Evolutionary conservation across 2,797 vertebrate genomes (phyloP), one percentile per base, ranked within the genome.

Genomic region (Argentina silus): DNA sequence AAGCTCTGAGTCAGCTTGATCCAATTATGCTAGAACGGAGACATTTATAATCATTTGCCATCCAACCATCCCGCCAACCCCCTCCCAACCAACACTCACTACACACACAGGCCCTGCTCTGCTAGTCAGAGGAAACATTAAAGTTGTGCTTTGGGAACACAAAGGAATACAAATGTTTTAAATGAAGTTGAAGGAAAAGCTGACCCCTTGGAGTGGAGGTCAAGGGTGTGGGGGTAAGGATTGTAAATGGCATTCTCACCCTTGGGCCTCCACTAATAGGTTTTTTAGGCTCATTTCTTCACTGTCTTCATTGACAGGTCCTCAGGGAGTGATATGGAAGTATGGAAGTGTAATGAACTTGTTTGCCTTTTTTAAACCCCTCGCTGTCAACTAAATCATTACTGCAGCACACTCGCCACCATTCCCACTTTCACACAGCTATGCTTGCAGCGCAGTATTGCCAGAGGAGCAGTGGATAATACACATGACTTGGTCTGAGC

Each of bases 331-430:
- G 84, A 93, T 92, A 87, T 86, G 88, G 87, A 90, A 91, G 92
- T 86, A 91, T 90, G 90, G 88, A 92, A 86, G 89, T 90, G 91
- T 93, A 93, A 94, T 93, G 91, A 93, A 93, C 92, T 92, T 88
- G 89, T 93, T 93, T 93, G 90, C 90, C 87, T 91, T 89, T 83
- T 90, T 87, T 89, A 84, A 89, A 89, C 80, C 85, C 81, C 75
- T 69, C 0, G 69, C 89, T 92, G 92, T 92, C 93, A 91, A 86
- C 80, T 93, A 93, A 93, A 93, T 94, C 93, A 93, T 84, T 72
- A 47, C 83, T 12, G 78, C 77, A 84, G 83, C 83, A 67, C 81
- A 86, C 80, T 83, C 77, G 87, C 83, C 76, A 86, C 86, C 86
- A 73, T 78, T 81, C 57, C 75, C 69, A 63, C 83, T 75, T 88